Percentiles rank a stretch among this genome's conserved stretches.
phyloP scores from a whole-genome alignment of 2,797 vertebrate species.

The Anguilla obscura region DNA sequence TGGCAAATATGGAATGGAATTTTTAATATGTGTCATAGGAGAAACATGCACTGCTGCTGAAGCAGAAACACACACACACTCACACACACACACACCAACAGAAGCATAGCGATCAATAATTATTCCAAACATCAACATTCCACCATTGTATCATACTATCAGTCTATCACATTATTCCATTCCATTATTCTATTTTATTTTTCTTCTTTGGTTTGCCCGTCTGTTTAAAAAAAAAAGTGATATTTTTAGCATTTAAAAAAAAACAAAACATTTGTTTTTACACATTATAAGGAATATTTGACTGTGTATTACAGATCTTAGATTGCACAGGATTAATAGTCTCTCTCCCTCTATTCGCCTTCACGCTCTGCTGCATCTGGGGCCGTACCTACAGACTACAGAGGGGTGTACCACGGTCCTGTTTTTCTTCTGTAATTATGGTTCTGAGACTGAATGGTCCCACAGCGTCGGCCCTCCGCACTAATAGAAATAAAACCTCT shows the following conservation, averaged over 20 bases:
- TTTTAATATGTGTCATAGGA: not conserved
- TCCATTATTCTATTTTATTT: too few relatives aligned
- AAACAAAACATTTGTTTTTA: too few relatives aligned
- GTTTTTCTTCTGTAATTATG: conserved; percentile 70
- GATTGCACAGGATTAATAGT: too few relatives aligned
- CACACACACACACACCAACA: not conserved
- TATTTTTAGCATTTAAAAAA: too few relatives aligned
- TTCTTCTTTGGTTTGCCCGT: too few relatives aligned
- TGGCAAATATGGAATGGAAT: not conserved
- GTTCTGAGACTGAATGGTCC: conserved; percentile 57
- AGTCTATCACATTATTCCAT: too few relatives aligned
- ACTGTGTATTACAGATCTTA: too few relatives aligned
- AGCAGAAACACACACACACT: not conserved
- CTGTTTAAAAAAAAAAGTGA: too few relatives aligned
- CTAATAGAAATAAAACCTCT: conserved; percentile 72
- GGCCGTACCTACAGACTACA: not conserved
- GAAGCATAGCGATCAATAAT: not conserved
- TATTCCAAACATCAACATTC: not conserved
- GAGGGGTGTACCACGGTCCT: conserved; percentile 50
- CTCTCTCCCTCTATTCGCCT: not conserved
- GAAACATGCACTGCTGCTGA: not conserved
- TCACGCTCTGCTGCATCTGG: not conserved
- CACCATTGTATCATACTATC: not conserved
- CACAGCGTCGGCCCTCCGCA: conserved; percentile 55
- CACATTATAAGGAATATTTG: not conserved